Evolutionary conservation across 2,888 invertebrate species (phyloP), one percentile per base, ranked within the genome.

Genomic region (Danaus chrysippus): DNA sequence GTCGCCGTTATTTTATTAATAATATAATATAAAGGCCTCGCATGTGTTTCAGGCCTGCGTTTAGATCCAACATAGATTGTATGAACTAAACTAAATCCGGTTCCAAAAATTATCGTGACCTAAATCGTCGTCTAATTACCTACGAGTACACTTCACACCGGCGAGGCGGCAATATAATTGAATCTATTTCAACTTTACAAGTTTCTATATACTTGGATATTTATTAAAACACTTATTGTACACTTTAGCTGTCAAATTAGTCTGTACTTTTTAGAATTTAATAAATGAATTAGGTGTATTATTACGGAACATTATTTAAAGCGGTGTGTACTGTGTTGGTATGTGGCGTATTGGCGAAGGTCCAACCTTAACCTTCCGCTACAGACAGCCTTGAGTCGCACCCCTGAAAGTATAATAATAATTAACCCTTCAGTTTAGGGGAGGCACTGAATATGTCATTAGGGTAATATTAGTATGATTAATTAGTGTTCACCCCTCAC

Each of bases 401-500:
- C 63, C 63, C 63, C 57, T 61, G 52, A 59, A 58, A 55, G 17
- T 58, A 46, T 64, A 58, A 61, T 58, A 46, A 55, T 54, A 61
- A 58, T 55, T 56, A 66, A 66, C 68, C 66, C 68, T 66, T 68
- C 62, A 58, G 60, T 34, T 42, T 10, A 10, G 52, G 55, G 58
- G 59, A 19, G 56, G 46, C 61, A 19, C 59, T 59, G 52, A 60
- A 62, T 59, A 62, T 59, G 64, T 64, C 66, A 65, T 65, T 63
- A 65, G 58, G 60, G 68, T 62, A 61, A 65, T 65, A 68, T 56
- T 54, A 59, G 42, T 54, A 23, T 62, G 59, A 66, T 64, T 64
- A 66, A 63, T 67, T 42, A 42, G 17, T 54, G 59, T 62, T 58
- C 55, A 55, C 73, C 74, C 75, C 69, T 72, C 58, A 60, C 42